Conservation (phyloP, 2,797 vertebrate genomes). For the Thunnus albacares region DNA sequence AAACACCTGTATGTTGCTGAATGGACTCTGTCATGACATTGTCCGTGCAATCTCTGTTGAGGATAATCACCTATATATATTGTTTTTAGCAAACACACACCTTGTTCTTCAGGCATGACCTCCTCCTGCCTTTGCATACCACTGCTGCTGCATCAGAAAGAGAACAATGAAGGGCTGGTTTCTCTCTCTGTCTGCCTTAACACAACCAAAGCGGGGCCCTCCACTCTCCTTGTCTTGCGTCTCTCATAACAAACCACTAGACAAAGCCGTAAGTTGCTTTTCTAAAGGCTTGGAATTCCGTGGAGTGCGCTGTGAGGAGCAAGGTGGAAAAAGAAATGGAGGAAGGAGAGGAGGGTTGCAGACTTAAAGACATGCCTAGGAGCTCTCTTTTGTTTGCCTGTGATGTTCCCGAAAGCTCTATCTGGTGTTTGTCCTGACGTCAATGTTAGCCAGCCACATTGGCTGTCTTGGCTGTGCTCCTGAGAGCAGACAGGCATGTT, state of each 20-base stretch:
- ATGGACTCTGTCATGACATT: slow-evolving; percentile 8
- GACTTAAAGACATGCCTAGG: slow-evolving; percentile 49
- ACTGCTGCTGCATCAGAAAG: slow-evolving; percentile 45
- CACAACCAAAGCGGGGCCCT: slow-evolving; percentile 66
- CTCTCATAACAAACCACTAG: slow-evolving; percentile 53
- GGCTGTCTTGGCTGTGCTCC: slow-evolving; percentile 71
- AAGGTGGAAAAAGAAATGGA: slow-evolving; percentile 13
- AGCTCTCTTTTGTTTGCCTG: slow-evolving; percentile 69
- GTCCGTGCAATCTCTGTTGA: background rate
- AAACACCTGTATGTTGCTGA: slow-evolving; percentile 17
- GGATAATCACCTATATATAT: slow-evolving; percentile 11
- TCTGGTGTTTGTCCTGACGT: slow-evolving; percentile 70
- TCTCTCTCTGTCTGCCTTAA: slow-evolving; percentile 51
- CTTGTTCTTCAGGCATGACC: slow-evolving; percentile 58
- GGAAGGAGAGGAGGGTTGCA: slow-evolving; percentile 14
- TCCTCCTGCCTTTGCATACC: slow-evolving; percentile 57
- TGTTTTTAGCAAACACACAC: slow-evolving; percentile 41
- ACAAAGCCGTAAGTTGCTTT: slow-evolving; percentile 38
- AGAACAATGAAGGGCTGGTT: slow-evolving; percentile 63
- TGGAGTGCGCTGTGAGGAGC: slow-evolving; percentile 12
- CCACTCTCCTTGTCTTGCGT: slow-evolving; percentile 35
- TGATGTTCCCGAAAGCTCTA: slow-evolving; percentile 66
- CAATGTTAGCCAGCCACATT: slow-evolving; percentile 66
- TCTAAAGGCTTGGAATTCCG: slow-evolving; percentile 51
- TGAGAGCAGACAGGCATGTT: slow-evolving; percentile 79